phyloP scores from a whole-genome alignment of 2,113 vertebrate species.

The Sialia sialis region DNA sequence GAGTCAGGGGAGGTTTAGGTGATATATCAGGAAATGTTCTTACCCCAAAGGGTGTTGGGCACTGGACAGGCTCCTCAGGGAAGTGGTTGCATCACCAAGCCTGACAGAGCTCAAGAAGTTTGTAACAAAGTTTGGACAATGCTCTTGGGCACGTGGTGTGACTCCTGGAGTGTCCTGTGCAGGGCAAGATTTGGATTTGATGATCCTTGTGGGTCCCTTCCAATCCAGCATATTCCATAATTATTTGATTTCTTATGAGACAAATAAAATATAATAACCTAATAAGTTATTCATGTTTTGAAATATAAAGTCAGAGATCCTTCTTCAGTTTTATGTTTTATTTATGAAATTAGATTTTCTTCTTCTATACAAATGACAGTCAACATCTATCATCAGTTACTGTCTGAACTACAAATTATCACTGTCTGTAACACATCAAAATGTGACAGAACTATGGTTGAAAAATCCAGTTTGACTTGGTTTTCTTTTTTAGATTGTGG shows the following conservation, averaged over 20 bases:
- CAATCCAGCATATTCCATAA: neutral
- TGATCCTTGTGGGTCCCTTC: neutral
- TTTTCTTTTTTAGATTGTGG: neutral
- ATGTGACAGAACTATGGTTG: neutral
- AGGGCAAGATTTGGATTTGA: neutral
- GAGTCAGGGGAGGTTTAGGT: neutral
- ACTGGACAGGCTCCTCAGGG: neutral
- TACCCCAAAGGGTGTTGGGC: rapidly evolving
- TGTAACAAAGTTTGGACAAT: neutral
- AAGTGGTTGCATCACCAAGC: neutral
- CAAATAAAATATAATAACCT: neutral
- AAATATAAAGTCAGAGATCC: neutral
- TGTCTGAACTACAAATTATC: neutral
- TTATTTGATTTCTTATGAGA: neutral
- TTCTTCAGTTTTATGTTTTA: neutral
- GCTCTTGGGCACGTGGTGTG: rapidly evolving
- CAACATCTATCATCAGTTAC: neutral
- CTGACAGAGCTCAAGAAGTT: neutral
- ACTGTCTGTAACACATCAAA: neutral
- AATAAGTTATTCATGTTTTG: neutral
- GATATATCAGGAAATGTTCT: neutral
- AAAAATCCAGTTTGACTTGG: neutral
- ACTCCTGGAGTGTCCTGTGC: neutral
- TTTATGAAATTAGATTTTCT: neutral
- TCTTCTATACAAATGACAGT: neutral